Base-by-base conservation (phyloP, 2,888 invertebrate genomes). In the Xylota segnis region DNA sequence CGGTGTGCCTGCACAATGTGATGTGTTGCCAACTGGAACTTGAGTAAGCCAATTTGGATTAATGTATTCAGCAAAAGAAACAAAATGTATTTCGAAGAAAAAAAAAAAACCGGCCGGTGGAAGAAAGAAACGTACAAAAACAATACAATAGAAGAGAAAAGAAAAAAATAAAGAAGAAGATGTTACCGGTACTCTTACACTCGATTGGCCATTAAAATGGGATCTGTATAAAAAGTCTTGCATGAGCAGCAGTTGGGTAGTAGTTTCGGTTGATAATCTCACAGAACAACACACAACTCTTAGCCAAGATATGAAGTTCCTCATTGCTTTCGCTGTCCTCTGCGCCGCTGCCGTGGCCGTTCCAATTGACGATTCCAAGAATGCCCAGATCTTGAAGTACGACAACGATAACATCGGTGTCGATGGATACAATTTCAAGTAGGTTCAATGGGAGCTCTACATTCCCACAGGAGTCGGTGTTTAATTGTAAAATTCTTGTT, bases 391-490 rank as follows among this genome's bases (percentile, higher is more conserved):
- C 58, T 70, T 90, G 12, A 88, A 84, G 32, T 90, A 88, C 54
- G 88, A 90, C 4, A 92, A 92, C 75, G 93, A 94, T 89, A 94
- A 94, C 88, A 92, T 93, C 75, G 94, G 94, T 71, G 89, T 93
- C 37, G 93, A 93, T 88, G 92, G 93, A 63, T 95, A 94, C 91
- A 93, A 92, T 87, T 95, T 94, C 88, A 93, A 92, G 94, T 94
- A 92, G 93, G 90, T 88, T 45, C 50, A 29, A 23, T 16, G 2
- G 0, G n/a, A 32, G 10, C 1, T 6, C 40, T 43, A n/a, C n/a
- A n/a, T 4, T 10, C 61, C 14, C 23, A 29, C 3, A 37, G 10
- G n/a, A 72, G 0, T 59, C 2, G 27, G 29, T 40, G 29, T 0
- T 14, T 43, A 5, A 27, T 27, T 50, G 12, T 1, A 34, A 37